phyloP scores from a whole-genome alignment of 2,797 vertebrate species.

The Ibycter americanus region DNA sequence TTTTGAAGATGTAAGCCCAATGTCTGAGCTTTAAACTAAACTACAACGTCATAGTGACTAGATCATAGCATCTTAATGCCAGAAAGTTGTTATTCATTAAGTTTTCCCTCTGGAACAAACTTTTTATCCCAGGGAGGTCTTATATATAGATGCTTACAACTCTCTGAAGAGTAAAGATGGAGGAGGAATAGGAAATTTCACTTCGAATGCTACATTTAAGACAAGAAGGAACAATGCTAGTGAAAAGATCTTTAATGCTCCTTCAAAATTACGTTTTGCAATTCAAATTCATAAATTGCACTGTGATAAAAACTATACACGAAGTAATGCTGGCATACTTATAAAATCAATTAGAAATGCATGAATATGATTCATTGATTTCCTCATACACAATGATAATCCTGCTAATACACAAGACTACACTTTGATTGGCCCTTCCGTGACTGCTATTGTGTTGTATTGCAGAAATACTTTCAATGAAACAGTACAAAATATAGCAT shows the following conservation, averaged over 20 bases:
- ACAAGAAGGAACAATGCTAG: not conserved
- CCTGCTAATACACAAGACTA: not conserved
- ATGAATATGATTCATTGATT: not conserved
- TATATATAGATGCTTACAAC: not conserved
- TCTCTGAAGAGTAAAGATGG: not conserved
- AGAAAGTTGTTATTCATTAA: not conserved
- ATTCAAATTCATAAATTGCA: not conserved
- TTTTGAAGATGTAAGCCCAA: not conserved
- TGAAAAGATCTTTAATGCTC: not conserved
- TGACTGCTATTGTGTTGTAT: not conserved
- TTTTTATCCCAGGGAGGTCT: not conserved
- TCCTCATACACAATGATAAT: not conserved
- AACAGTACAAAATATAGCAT: not conserved
- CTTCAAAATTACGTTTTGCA: not conserved
- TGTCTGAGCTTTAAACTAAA: slow-evolving; percentile 6
- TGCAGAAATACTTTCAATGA: not conserved
- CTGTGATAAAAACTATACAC: not conserved
- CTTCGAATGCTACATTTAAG: not conserved
- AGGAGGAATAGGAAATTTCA: not conserved
- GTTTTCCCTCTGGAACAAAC: not conserved
- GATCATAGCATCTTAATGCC: not conserved
- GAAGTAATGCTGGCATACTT: not conserved
- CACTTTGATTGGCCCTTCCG: not conserved
- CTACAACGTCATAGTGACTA: not conserved
- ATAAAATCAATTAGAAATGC: not conserved